These are phyloP conservation scores for Metopia argyrocephala DNA, from an alignment of 2,888 invertebrate genomes.

Conservation along the genomic window DNA sequence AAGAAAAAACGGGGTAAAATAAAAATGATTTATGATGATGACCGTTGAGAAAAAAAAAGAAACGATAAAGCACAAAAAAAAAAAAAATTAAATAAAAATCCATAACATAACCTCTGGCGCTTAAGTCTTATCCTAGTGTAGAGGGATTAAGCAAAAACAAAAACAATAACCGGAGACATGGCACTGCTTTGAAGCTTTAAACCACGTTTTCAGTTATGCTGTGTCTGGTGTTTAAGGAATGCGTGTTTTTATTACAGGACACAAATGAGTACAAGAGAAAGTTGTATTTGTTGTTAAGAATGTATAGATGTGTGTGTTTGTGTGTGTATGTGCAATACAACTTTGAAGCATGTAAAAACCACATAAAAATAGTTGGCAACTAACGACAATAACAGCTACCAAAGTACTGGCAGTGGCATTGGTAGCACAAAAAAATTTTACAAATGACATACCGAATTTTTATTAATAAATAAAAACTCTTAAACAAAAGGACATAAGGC, in stretches of 20 bases:
- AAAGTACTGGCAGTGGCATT: neutral
- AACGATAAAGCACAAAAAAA: no score
- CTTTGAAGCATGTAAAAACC: slow-evolving; percentile 41
- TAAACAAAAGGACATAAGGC: neutral
- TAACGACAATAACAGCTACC: slow-evolving; percentile 11
- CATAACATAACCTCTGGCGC: neutral
- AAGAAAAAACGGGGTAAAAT: neutral
- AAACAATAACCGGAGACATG: no score
- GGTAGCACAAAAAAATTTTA: neutral
- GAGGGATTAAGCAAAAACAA: neutral
- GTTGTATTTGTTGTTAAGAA: neutral
- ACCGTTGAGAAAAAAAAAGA: slow-evolving; percentile 28
- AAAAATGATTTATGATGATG: slow-evolving; percentile 57
- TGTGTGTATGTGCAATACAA: slow-evolving; percentile 2
- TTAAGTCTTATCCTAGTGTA: neutral
- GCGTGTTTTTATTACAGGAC: slow-evolving; percentile 14
- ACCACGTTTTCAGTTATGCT: slow-evolving; percentile 6
- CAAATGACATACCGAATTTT: slow-evolving; percentile 15
- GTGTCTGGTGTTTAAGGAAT: slow-evolving; percentile 8
- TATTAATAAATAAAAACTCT: slow-evolving; percentile 25
- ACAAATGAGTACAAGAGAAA: neutral
- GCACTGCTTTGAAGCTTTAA: slow-evolving; percentile 1
- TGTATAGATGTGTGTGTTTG: slow-evolving; percentile 4
- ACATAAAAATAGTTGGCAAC: slow-evolving; percentile 51
- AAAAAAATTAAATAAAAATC: neutral